Conservation (phyloP, 2,113 vertebrate genomes). For the Macheiramphus alcinus region DNA sequence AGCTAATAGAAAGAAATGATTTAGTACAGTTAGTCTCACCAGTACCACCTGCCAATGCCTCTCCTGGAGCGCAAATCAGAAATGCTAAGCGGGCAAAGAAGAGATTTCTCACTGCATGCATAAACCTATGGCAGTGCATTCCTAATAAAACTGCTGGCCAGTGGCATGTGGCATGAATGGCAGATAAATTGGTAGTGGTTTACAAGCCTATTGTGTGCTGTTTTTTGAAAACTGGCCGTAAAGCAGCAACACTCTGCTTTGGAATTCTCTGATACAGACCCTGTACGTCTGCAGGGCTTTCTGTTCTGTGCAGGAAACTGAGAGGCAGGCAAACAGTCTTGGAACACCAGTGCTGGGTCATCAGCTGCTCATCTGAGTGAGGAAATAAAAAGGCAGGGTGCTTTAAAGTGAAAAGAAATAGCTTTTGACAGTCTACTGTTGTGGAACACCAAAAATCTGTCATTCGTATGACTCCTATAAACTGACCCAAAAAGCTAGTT, state of each 20-base stretch:
- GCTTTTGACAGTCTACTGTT: constrained; percentile 19
- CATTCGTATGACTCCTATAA: constrained; percentile 13
- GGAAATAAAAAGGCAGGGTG: constrained; percentile 24
- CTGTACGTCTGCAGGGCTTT: not conserved
- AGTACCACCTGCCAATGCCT: not conserved
- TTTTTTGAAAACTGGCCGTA: not conserved
- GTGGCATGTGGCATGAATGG: not conserved
- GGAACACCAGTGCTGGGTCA: not conserved
- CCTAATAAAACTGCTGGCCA: not conserved
- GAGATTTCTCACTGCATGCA: not conserved
- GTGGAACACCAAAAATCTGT: constrained; percentile 25
- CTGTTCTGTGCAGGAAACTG: not conserved
- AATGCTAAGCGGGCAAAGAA: not conserved
- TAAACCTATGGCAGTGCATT: not conserved
- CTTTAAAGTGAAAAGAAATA: constrained; percentile 35
- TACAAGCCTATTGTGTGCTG: not conserved
- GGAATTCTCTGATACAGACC: not conserved
- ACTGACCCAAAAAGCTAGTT: constrained; percentile 1
- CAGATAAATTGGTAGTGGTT: not conserved
- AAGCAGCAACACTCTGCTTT: not conserved
- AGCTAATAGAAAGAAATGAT: not conserved
- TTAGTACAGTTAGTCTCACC: not conserved
- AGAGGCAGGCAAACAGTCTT: not conserved
- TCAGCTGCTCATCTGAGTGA: constrained; percentile 30
- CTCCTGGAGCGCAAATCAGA: not conserved